phyloP scores from a whole-genome alignment of 2,888 invertebrate species.

The Quadroppia sp. region DNA sequence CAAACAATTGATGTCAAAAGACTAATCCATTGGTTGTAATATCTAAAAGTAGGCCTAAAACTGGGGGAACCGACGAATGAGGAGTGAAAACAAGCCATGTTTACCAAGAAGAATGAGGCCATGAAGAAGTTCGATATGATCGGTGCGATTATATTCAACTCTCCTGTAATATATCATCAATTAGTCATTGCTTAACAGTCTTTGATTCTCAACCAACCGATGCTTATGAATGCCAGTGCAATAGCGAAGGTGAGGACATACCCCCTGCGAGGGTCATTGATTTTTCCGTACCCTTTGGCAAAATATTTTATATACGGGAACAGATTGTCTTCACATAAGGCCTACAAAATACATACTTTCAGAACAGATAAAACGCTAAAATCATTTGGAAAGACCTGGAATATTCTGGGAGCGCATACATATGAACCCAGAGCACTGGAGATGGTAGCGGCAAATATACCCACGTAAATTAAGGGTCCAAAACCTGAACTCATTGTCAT shows the following conservation, averaged over 20 bases:
- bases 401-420: conserved; percentile 75
- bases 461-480: conserved; percentile 75
- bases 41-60: conserved; percentile 57
- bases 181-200: conserved; percentile 36
- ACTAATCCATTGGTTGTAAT: conserved; percentile 87
- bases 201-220: conserved; percentile 56
- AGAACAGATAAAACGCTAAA: neutral
- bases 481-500: conserved; percentile 51
- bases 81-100: conserved; percentile 54
- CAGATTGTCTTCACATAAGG: conserved; percentile 67
- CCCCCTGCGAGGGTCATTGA: conserved; percentile 69
- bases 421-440: conserved; percentile 92
- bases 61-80: conserved; percentile 53
- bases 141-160: conserved; percentile 54
- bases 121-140: conserved; percentile 55
- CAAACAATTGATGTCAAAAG: conserved; percentile 69
- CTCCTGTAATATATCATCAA: conserved; percentile 55
- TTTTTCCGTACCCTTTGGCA: conserved; percentile 64
- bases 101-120: conserved; percentile 53
- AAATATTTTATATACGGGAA: conserved; percentile 92
- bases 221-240: conserved; percentile 75
- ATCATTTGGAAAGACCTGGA: conserved; percentile 51
- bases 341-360: neutral
- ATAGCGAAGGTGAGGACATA: conserved; percentile 87
- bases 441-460: conserved; percentile 93